Conservation (phyloP, 2,113 vertebrate species). For the Rhea americana region DNA sequence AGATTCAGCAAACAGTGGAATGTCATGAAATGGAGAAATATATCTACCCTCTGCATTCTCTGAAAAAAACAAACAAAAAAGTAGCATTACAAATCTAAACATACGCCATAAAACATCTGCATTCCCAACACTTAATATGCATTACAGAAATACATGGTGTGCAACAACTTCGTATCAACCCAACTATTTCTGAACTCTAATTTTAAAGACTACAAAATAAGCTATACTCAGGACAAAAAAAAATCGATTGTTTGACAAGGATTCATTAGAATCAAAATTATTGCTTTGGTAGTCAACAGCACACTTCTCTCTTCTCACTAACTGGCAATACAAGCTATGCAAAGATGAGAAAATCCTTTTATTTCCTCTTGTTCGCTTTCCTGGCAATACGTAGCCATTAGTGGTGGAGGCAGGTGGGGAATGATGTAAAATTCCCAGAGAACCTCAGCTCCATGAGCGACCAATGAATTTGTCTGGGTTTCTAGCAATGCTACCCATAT, state of each 20-base stretch:
- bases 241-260: background rate
- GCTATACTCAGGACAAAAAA: background rate
- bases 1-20: conserved; percentile 82
- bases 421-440: too few relatives aligned
- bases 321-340: background rate
- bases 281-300: background rate
- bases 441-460: background rate
- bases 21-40: conserved; percentile 96
- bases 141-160: background rate
- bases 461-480: background rate
- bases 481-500: background rate
- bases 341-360: background rate
- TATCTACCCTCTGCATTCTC: conserved; percentile 89
- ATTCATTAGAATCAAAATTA: background rate
- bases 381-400: background rate
- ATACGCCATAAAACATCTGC: background rate
- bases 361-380: background rate
- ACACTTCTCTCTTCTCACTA: background rate
- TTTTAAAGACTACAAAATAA: background rate
- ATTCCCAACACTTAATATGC: background rate
- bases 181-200: background rate
- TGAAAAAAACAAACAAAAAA: conserved; percentile 61
- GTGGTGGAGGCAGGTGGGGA: background rate
- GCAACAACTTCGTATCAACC: background rate
- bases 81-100: background rate